A percentile compares a stretch with the other conserved stretches of the same genome.
These are phyloP conservation scores for Mycalesis mineus DNA, from an alignment of 2,888 invertebrate species.

Conservation along the genomic window DNA sequence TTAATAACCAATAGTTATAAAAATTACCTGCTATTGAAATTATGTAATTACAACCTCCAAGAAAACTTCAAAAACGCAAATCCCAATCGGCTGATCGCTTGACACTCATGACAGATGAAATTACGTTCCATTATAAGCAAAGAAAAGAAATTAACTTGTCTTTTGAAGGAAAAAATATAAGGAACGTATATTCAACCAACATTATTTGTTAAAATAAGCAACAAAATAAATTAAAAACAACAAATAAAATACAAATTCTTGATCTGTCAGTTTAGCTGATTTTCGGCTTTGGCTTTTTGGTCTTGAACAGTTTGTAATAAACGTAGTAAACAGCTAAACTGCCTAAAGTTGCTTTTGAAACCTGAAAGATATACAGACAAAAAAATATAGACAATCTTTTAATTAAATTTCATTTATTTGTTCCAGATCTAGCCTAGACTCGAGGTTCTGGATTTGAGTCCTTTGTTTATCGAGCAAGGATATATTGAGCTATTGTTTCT, in stretches of 20 bases:
- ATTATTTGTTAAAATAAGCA: no score
- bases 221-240: neutral
- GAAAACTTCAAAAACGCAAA: conserved; percentile 23
- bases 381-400: no score
- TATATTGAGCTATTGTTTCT: no score
- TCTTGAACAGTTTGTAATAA: conserved; percentile 54
- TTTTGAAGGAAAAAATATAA: neutral
- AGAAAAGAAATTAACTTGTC: neutral
- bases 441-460: no score
- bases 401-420: no score
- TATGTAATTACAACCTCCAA: conserved; percentile 54
- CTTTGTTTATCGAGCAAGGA: no score
- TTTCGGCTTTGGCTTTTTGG: conserved; percentile 36
- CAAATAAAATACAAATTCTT: neutral
- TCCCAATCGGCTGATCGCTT: conserved; percentile 28
- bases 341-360: conserved; percentile 62
- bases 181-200: no score
- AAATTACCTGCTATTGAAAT: conserved; percentile 47
- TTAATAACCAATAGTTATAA: neutral
- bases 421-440: no score
- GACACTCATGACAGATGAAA: conserved; percentile 11
- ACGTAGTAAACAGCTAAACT: conserved; percentile 51
- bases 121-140: conserved; percentile 22
- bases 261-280: neutral
- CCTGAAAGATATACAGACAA: no score